Evolutionary conservation across 2,113 vertebrate species (phyloP).

Genomic region (Gadus macrocephalus): DNA sequence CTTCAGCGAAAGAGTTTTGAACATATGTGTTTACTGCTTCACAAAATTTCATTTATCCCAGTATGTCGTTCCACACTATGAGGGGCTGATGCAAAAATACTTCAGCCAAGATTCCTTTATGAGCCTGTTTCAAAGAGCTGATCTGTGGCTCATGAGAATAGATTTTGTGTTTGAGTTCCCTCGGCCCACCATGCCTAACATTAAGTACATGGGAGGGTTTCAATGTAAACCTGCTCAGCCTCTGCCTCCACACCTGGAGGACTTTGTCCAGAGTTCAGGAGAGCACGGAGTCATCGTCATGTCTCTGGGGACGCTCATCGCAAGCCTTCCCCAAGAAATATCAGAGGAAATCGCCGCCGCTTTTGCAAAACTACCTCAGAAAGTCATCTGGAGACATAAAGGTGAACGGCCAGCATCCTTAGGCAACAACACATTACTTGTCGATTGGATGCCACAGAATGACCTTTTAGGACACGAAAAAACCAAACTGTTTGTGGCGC

Average conservation of each 20-base stretch:
- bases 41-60: not conserved
- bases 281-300: slow-evolving; percentile 71
- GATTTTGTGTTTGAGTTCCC: slow-evolving; percentile 77
- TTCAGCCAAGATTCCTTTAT: slow-evolving; percentile 60
- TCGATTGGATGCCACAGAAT: slow-evolving; percentile 72
- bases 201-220: slow-evolving; percentile 68
- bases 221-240: slow-evolving; percentile 63
- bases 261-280: slow-evolving; percentile 68
- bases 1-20: slow-evolving; percentile 55
- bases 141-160: slow-evolving; percentile 73
- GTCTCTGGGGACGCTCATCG: slow-evolving; percentile 70
- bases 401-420: slow-evolving; percentile 48
- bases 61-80: too few relatives aligned
- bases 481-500: slow-evolving; percentile 59
- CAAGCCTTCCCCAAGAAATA: slow-evolving; percentile 55
- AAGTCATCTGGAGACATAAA: slow-evolving; percentile 68
- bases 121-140: slow-evolving; percentile 61
- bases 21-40: slow-evolving; percentile 49
- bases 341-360: slow-evolving; percentile 54
- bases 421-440: slow-evolving; percentile 67
- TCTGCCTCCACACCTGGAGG: slow-evolving; percentile 62
- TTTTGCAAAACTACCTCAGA: slow-evolving; percentile 69
- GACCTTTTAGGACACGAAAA: slow-evolving; percentile 69
- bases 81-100: slow-evolving; percentile 7
- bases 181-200: slow-evolving; percentile 72